Conservation (phyloP, 2,797 vertebrate species). For the Decapterus maruadsi region DNA sequence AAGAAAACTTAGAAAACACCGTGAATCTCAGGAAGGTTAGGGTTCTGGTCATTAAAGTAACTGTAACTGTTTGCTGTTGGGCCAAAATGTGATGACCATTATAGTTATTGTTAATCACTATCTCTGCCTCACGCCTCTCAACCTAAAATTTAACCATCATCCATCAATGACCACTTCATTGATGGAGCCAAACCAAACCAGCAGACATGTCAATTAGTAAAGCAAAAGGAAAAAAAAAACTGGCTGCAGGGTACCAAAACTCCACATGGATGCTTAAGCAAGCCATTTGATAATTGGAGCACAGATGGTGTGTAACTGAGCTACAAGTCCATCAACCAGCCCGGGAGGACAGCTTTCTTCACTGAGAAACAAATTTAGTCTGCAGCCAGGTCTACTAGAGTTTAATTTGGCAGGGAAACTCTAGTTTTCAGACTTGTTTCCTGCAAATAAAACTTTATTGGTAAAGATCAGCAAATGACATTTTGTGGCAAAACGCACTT, state of each 20-base stretch:
- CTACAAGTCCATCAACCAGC: slow-evolving; percentile 55
- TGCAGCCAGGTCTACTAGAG: slow-evolving; percentile 36
- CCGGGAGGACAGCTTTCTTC: slow-evolving; percentile 31
- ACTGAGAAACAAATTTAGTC: slow-evolving; percentile 21
- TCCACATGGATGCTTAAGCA: slow-evolving; percentile 54
- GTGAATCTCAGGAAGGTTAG: not conserved
- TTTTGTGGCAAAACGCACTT: slow-evolving; percentile 21
- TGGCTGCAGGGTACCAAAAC: slow-evolving; percentile 24
- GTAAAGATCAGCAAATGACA: slow-evolving; percentile 28
- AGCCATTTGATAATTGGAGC: slow-evolving; percentile 58
- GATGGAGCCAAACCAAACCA: slow-evolving; percentile 42
- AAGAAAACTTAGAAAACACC: not conserved
- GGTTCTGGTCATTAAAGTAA: not conserved
- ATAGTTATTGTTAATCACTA: too few relatives aligned
- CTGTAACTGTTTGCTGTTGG: too few relatives aligned
- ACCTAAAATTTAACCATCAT: too few relatives aligned
- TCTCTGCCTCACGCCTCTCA: too few relatives aligned
- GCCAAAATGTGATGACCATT: too few relatives aligned
- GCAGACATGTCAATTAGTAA: slow-evolving; percentile 47
- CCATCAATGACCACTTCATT: slow-evolving; percentile 15
- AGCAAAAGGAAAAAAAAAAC: slow-evolving; percentile 36
- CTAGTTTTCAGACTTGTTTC: slow-evolving; percentile 32
- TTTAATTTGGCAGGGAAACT: slow-evolving; percentile 43
- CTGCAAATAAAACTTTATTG: slow-evolving; percentile 16
- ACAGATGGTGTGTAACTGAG: slow-evolving; percentile 62